phyloP scores from a whole-genome alignment of 2,113 vertebrate genomes.

The Nestor notabilis region DNA sequence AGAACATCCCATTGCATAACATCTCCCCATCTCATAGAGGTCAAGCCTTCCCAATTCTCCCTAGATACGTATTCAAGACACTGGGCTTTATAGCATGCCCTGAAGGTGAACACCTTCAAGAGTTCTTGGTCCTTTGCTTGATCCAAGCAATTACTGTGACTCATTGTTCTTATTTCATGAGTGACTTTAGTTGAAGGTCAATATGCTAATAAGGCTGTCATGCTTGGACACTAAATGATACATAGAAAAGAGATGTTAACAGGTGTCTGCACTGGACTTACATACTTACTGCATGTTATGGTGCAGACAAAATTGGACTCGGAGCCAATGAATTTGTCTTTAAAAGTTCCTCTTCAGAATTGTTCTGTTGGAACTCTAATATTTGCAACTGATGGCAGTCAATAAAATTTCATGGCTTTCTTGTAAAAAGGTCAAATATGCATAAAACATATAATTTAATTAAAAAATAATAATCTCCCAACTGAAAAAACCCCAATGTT shows the following conservation, averaged over 20 bases:
- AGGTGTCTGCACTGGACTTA: neutral
- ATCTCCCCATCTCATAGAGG: neutral
- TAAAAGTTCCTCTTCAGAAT: neutral
- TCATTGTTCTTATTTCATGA: conserved; percentile 25
- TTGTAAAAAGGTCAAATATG: neutral
- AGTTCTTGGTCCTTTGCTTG: neutral
- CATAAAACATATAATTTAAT: neutral
- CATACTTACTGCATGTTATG: neutral
- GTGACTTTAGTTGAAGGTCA: conserved; percentile 31
- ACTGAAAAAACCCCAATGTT: neutral
- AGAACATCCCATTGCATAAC: conserved; percentile 45
- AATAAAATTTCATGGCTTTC: neutral
- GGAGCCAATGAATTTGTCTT: neutral
- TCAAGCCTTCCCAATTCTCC: neutral
- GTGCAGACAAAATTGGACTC: neutral
- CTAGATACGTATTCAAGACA: conserved; percentile 27
- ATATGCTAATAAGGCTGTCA: neutral
- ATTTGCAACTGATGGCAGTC: neutral
- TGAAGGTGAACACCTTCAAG: conserved; percentile 22
- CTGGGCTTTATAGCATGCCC: neutral
- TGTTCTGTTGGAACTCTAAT: neutral
- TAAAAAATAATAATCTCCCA: neutral
- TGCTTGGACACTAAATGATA: neutral
- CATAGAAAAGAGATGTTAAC: conserved; percentile 15
- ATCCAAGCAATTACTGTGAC: conserved; percentile 11